Evolutionary conservation across 2,113 vertebrate genomes (phyloP).

Genomic region (Cryptotis parvus): DNA sequence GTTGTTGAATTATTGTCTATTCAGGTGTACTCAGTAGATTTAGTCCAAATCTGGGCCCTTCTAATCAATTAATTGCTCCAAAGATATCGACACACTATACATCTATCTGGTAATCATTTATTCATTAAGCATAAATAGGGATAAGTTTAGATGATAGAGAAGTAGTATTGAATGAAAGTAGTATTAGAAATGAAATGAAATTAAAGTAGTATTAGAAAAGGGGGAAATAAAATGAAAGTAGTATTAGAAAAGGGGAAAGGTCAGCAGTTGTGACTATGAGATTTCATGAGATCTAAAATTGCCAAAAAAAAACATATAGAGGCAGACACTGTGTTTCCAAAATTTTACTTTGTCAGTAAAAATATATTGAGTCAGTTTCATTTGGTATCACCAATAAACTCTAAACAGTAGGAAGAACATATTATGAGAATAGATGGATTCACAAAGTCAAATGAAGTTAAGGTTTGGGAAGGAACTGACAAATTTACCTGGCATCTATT

Average conservation of each 20-base stretch:
- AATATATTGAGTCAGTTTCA: conserved; percentile 23
- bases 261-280: not conserved
- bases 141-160: not conserved
- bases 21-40: not conserved
- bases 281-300: conserved; percentile 7
- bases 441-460: conserved; percentile 26
- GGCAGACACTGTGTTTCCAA: not conserved
- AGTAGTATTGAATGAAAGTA: not conserved
- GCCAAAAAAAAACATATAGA: not conserved
- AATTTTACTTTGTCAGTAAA: conserved; percentile 41
- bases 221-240: no score
- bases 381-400: not conserved
- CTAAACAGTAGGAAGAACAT: conserved; percentile 10
- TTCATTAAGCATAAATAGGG: not conserved
- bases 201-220: no score
- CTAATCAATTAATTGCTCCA: not conserved
- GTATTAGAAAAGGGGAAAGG: not conserved
- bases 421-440: not conserved
- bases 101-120: not conserved
- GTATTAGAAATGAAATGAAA: no score
- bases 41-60: not conserved
- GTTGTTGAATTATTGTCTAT: not conserved
- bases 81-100: not conserved
- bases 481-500: not conserved
- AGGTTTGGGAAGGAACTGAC: not conserved